A percentile compares a stretch with the other conserved stretches of the same genome.
Conservation (phyloP, 2,113 vertebrate species). For the Catagonus wagneri region DNA sequence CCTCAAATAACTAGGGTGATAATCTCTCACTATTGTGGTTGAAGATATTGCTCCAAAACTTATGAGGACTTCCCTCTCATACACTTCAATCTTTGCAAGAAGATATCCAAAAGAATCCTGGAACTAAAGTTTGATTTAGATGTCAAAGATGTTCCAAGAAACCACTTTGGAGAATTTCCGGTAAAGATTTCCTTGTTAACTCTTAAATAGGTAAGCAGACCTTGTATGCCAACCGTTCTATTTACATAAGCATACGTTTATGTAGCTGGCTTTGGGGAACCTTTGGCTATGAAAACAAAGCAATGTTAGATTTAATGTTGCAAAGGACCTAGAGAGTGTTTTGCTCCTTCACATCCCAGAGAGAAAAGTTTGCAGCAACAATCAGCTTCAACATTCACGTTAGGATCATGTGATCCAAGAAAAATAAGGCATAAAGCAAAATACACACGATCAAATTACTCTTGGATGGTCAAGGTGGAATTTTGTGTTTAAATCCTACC, state of each 20-base stretch:
- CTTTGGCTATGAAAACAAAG: conserved; percentile 16
- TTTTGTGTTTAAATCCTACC: neutral
- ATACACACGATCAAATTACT: neutral
- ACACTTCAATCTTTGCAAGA: neutral
- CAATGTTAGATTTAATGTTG: neutral
- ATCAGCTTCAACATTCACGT: neutral
- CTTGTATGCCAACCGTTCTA: neutral
- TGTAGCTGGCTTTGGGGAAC: neutral
- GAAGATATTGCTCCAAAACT: neutral
- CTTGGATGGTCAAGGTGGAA: neutral
- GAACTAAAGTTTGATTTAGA: conserved; percentile 22
- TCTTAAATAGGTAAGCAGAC: neutral
- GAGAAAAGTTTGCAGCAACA: neutral
- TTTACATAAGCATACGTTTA: neutral
- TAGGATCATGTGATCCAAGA: neutral
- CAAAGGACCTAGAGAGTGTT: neutral
- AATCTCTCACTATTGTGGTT: neutral
- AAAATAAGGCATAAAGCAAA: neutral
- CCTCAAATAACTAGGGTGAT: neutral
- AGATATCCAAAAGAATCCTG: neutral
- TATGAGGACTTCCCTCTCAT: neutral
- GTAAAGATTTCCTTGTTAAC: neutral
- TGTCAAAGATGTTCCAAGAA: conserved; percentile 27
- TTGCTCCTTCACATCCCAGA: neutral
- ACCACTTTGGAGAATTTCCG: neutral